A percentile compares a stretch with the other conserved stretches of the same genome.
Conservation (phyloP, 2,888 invertebrate species). For the Eudasyphora cyanicolor region DNA sequence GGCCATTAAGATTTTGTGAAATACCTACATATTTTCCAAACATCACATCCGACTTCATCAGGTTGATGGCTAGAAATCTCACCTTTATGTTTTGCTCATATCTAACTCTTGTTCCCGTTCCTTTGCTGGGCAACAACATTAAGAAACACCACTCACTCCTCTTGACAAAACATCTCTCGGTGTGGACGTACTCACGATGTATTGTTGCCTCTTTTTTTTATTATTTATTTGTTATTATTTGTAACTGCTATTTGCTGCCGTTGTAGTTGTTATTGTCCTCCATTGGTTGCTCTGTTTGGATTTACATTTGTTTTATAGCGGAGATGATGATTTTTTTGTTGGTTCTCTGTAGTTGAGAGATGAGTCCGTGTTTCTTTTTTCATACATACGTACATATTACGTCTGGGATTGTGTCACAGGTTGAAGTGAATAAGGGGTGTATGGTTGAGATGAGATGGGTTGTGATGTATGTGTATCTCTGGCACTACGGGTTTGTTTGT, state of each 20-base stretch:
- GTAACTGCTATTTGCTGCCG: conserved; percentile 12
- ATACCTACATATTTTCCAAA: conserved; percentile 7
- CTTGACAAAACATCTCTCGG: too few relatives aligned
- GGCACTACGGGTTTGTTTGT: conserved; percentile 16
- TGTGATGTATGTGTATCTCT: neutral
- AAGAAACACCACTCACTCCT: conserved; percentile 7
- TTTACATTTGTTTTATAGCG: conserved; percentile 60
- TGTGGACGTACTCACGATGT: neutral
- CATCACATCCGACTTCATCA: conserved; percentile 42
- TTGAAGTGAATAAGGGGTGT: too few relatives aligned
- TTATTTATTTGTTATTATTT: conserved; percentile 9
- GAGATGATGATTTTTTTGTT: conserved; percentile 65
- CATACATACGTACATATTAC: too few relatives aligned
- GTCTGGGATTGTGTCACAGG: conserved; percentile 20
- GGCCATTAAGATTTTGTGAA: conserved; percentile 50
- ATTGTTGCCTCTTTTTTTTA: conserved; percentile 31
- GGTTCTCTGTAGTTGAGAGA: conserved; percentile 26
- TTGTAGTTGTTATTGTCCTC: too few relatives aligned
- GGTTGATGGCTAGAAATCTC: conserved; percentile 57
- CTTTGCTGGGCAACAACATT: conserved; percentile 25
- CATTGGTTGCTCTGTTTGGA: conserved; percentile 43
- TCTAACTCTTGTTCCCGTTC: too few relatives aligned
- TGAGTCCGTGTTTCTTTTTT: too few relatives aligned
- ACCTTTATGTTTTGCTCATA: conserved; percentile 48
- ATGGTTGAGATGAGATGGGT: neutral